Base-by-base conservation (phyloP, 2,113 vertebrate species). In the Acinonyx jubatus region DNA sequence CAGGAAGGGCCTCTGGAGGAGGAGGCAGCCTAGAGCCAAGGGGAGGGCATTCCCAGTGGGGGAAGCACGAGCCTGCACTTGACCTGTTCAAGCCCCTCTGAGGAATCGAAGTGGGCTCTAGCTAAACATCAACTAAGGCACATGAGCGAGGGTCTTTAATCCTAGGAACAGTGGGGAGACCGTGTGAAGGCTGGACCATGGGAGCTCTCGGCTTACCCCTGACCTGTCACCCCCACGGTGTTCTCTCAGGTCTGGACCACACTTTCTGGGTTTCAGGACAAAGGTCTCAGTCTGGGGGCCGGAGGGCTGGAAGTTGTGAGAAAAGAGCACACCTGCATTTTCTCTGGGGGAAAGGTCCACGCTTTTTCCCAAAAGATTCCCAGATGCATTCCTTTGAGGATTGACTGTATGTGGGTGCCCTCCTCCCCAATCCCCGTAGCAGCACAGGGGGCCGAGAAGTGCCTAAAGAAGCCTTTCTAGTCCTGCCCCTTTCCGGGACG, bases 181-280 rank as follows among this genome's bases (percentile, higher is more conserved):
- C 0, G 13, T 12, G 4, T 5, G 33, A 57, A 50, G 63, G 27
- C 14, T 41, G 38, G n/a, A 38, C 41, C 0, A 0, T 0, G 1
- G 16, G 36, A 10, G 5, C n/a, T 15, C 14, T 55, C 0, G 0
- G 18, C 50, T 65, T 45, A 25, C 36, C 41, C 16, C 48, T 66
- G 11, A 4, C 48, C 45, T 13, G 1, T 23, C 31, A 4, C 61
- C 19, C 1, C 1, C 15, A 7, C 23, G 9, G 21, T 27, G 57
- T 21, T 10, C 2, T 74, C 84, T 74, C 48, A 23, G 57, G n/a
- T 36, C 12, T 52, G 55, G 41, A 87, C 21, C 33, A 25, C 11
- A 14, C 36, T 71, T 55, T 1, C 33, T 0, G 1, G 45, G 48
- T 36, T n/a, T 95, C 50, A 88, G 80, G 61, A 13, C 41, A 68